Base-by-base conservation (phyloP, 2,888 invertebrate species). In the Coelopa pilipes region DNA sequence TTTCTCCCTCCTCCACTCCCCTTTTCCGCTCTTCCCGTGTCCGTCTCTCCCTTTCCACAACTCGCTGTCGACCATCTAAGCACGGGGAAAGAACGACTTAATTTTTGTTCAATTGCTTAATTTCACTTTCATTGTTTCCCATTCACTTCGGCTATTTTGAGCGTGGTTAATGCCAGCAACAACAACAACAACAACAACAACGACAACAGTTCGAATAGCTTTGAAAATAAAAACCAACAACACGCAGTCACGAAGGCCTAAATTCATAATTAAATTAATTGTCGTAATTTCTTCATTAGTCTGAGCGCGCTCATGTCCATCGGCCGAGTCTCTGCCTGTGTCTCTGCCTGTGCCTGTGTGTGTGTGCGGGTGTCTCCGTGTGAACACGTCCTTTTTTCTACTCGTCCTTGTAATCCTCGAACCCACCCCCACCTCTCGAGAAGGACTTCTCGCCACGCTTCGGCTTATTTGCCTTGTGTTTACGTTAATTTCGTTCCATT, bases 261-360 rank as follows among this genome's bases (percentile, higher is more conserved):
- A 82, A 83, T 85, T 84, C 79, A 84, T 85, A 85, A 85, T 85
- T 85, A 82, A 85, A 83, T 82, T 83, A 84, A 82, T 84, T 85
- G 84, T 80, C 80, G 80, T 82, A 85, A 84, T 85, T 84, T 83
- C 82, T 85, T 85, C 82, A 85, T 84, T 85, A 85, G 81, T 80
- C 78, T 77, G 21, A 13, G n/a, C 17, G 21, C 34, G 34, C 53
- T n/a, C 53, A 47, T 67, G 66, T 50, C 21, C 50, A 50, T 68
- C 34, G 17, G n/a, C 53, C 19, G 21, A 21, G 1, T 55, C 34
- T 50, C 13, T 55, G 34, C 21, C 10, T n/a, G 21, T 60, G 24
- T 60, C 21, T 24, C 9, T 60, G 60, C 21, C 13, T 60, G 24
- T 60, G 60, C 12, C 9, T 60, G 60, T 60, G 60, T 60, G 11